A percentile compares a stretch with the other conserved stretches of the same genome.
phyloP scores from a whole-genome alignment of 1,140 invertebrate genomes.

The Drosophila murphyi region DNA sequence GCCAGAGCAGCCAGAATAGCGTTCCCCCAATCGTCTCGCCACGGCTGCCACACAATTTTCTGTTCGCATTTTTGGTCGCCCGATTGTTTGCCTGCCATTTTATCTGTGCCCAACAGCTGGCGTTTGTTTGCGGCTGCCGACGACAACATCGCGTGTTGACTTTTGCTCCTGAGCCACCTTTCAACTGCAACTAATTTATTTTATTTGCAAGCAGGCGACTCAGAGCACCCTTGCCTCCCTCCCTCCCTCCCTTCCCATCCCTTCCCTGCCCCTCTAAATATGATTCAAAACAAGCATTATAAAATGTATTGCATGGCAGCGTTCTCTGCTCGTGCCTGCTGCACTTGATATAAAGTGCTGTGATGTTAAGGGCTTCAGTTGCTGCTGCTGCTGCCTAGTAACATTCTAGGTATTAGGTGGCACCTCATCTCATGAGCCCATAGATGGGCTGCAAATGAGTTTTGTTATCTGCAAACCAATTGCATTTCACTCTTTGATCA shows the following conservation, averaged over 20 bases:
- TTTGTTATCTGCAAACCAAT: slow-evolving; percentile 72
- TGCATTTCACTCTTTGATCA: slow-evolving; percentile 46
- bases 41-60: too few relatives aligned
- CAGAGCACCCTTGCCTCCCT: not conserved
- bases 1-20: not conserved
- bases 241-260: not conserved
- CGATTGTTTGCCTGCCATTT: slow-evolving; percentile 75
- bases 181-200: slow-evolving; percentile 82
- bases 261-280: slow-evolving; percentile 38
- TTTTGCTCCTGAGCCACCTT: slow-evolving; percentile 80
- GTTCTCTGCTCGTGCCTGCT: slow-evolving; percentile 27
- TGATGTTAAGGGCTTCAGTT: slow-evolving; percentile 45
- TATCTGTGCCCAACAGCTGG: slow-evolving; percentile 79
- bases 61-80: slow-evolving; percentile 21
- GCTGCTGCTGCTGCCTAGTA: not conserved
- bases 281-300: slow-evolving; percentile 82
- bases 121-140: slow-evolving; percentile 75
- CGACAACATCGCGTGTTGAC: slow-evolving; percentile 80
- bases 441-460: slow-evolving; percentile 66
- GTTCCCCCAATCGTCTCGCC: not conserved
- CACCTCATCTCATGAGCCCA: slow-evolving; percentile 50
- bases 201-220: slow-evolving; percentile 73
- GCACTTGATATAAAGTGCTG: slow-evolving; percentile 68
- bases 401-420: slow-evolving; percentile 17
- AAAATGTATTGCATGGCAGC: slow-evolving; percentile 66